Base-by-base conservation (phyloP, 2,113 vertebrate genomes). In the Oncorhynchus masou region DNA sequence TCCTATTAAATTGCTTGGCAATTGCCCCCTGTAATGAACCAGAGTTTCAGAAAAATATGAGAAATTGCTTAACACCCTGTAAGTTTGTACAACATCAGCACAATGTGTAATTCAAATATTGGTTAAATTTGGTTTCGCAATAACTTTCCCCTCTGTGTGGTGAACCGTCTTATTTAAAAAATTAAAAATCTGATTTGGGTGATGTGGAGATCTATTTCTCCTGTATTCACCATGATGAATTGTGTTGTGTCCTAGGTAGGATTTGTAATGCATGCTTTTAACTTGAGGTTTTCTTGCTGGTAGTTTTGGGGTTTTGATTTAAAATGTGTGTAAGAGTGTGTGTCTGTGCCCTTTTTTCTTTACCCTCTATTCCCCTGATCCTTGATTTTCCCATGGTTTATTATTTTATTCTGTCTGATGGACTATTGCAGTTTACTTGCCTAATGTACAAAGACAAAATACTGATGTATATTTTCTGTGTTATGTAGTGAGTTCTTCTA, bases 381-480 rank as follows among this genome's bases (percentile, higher is more conserved):
- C 90, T 88, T 86, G 76, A 73, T 84, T 74, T 85, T 90, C 83
- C 91, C 22, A 83, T 86, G 88, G 76, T 90, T 92, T 92, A 91
- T 90, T 93, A 93, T 92, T 92, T 90, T 91, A 90, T 85, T 83
- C 77, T 83, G 81, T 77, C 89, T 86, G 86, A 89, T 82, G 80
- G 80, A 88, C 90, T 92, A 92, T 88, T 92, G 87, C 92, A 90
- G 89, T 89, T 95, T 93, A 89, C 92, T 95, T 94, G 93, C 94
- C 91, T 95, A 93, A 93, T 98, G 96, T 99, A 97, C 93, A 97
- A 96, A 98, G 94, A 97, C 89, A 92, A 94, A 96, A 96, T 96
- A 91, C 95, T 94, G 94, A 96, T 99, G 96, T 98, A 98, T 98
- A 98, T 98, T 98, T 94, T 98, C 97, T 94, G 96, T 98, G 95